Conservation (phyloP, 2,797 vertebrate species). For the Pelochelys cantorii region DNA sequence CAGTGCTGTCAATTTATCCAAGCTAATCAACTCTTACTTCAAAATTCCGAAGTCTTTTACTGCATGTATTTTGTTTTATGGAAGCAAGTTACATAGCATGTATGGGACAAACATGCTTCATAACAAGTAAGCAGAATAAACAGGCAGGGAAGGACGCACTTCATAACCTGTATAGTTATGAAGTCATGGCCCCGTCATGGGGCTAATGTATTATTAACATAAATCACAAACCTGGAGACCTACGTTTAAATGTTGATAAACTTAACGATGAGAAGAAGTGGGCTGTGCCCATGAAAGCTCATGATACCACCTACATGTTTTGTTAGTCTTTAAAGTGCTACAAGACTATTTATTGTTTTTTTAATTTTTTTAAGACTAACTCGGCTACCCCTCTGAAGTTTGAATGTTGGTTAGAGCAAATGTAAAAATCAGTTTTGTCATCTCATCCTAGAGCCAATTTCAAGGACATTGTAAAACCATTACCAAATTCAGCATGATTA, state of each 20-base stretch:
- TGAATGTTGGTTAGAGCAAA: conserved; percentile 69
- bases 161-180: conserved; percentile 37
- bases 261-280: too few relatives aligned
- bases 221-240: conserved; percentile 68
- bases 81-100: neutral
- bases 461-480: conserved; percentile 56
- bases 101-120: conserved; percentile 15
- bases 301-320: too few relatives aligned
- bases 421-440: conserved; percentile 69
- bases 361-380: too few relatives aligned
- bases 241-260: conserved; percentile 62
- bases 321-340: too few relatives aligned
- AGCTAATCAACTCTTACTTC: neutral
- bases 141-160: conserved; percentile 54
- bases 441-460: conserved; percentile 17
- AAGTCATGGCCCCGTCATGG: conserved; percentile 64
- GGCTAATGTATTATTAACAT: conserved; percentile 62
- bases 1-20: neutral
- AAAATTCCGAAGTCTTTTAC: neutral
- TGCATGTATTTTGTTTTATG: neutral
- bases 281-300: too few relatives aligned
- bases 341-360: too few relatives aligned
- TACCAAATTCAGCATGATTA: conserved; percentile 5
- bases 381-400: neutral
- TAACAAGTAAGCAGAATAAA: conserved; percentile 36